Percentiles rank a stretch among this genome's conserved stretches.
Conservation (phyloP, 2,888 invertebrate genomes). For the Drosophila greeni region DNA sequence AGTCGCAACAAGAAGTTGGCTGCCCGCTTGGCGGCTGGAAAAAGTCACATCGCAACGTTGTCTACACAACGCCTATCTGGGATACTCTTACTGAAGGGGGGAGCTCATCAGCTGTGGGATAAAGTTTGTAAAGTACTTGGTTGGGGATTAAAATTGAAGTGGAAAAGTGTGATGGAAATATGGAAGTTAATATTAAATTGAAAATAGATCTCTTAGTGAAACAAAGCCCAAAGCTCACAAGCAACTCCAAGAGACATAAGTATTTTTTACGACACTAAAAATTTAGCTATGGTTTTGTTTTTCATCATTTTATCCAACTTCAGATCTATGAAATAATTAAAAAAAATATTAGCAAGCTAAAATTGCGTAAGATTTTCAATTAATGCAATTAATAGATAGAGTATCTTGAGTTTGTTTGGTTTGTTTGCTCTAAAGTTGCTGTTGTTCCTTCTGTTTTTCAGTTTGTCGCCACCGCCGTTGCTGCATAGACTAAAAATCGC, state of each 20-base stretch:
- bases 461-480: conserved; percentile 57
- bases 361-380: not conserved
- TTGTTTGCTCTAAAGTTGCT: conserved; percentile 35
- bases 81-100: conserved; percentile 37
- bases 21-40: conserved; percentile 37
- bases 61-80: conserved; percentile 44
- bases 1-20: conserved; percentile 64
- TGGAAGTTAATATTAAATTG: rapidly evolving
- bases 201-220: not conserved
- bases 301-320: too few species aligned
- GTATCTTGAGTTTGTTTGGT: conserved; percentile 15
- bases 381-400: not conserved
- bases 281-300: not conserved
- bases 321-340: not conserved
- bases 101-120: not conserved
- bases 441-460: conserved; percentile 52
- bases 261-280: not conserved
- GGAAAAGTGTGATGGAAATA: not conserved
- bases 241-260: too few species aligned
- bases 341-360: not conserved
- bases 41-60: conserved; percentile 50
- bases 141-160: not conserved
- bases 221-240: too few species aligned
- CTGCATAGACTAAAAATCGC: conserved; percentile 75
- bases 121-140: rapidly evolving